phyloP scores from a whole-genome alignment of 2,888 invertebrate species.

The Drosophila affinis region DNA sequence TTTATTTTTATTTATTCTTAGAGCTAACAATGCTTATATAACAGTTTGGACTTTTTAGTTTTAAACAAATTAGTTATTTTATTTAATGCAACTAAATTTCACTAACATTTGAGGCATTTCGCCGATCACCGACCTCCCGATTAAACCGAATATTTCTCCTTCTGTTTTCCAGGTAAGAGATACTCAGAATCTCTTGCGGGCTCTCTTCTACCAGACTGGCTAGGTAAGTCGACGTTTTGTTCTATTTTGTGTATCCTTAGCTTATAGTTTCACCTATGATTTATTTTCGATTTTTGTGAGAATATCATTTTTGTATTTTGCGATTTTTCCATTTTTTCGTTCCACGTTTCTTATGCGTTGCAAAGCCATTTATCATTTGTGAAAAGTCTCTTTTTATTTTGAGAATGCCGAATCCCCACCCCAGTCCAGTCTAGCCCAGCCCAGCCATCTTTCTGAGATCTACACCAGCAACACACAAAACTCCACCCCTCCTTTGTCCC shows the following conservation, averaged over 20 bases:
- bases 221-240: slow-evolving; percentile 83
- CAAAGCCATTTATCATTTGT: slow-evolving; percentile 42
- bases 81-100: background rate
- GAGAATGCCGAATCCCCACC: slow-evolving; percentile 24
- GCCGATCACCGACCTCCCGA: background rate
- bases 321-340: slow-evolving; percentile 12
- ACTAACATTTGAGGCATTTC: slow-evolving; percentile 44
- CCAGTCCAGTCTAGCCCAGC: slow-evolving; percentile 7
- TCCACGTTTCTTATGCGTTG: slow-evolving; percentile 55
- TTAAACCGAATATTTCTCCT: slow-evolving; percentile 39
- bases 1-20: background rate
- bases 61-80: background rate
- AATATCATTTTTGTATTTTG: slow-evolving; percentile 38
- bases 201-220: slow-evolving; percentile 84
- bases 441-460: slow-evolving; percentile 27
- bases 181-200: slow-evolving; percentile 85
- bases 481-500: slow-evolving; percentile 10
- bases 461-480: slow-evolving; percentile 27
- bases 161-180: slow-evolving; percentile 84
- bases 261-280: slow-evolving; percentile 59
- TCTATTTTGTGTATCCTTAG: slow-evolving; percentile 60
- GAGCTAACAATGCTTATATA: background rate
- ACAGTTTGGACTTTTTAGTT: background rate
- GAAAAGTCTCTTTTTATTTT: slow-evolving; percentile 57
- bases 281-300: slow-evolving; percentile 46